phyloP scores from a whole-genome alignment of 2,888 invertebrate genomes.

The Oscheius sp. region DNA sequence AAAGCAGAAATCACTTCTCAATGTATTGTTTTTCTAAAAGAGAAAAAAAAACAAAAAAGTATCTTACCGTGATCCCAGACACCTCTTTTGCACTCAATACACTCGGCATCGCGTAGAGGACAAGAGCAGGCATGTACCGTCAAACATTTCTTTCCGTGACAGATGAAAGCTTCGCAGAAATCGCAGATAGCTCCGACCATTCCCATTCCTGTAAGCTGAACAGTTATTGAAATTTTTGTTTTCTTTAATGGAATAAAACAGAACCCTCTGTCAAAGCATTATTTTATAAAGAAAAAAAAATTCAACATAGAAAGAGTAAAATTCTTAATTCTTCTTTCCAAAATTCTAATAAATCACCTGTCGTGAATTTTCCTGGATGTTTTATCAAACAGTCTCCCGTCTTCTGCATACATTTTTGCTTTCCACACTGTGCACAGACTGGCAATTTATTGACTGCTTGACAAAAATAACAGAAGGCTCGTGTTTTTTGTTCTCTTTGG shows the following conservation, averaged over 20 bases:
- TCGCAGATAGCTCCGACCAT: constrained; percentile 29
- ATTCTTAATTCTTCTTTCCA: no score
- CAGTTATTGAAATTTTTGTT: no score
- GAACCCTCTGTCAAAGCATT: background rate
- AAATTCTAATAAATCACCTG: background rate
- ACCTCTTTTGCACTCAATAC: constrained; percentile 27
- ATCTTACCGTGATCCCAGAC: constrained; percentile 27
- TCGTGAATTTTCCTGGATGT: constrained; percentile 27
- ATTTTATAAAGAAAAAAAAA: background rate
- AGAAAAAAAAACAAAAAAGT: no score
- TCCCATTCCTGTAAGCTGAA: constrained; percentile 1
- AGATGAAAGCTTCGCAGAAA: constrained; percentile 26
- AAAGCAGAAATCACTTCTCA: no score
- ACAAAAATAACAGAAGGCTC: constrained; percentile 31
- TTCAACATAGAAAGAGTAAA: background rate
- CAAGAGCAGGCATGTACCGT: constrained; percentile 17
- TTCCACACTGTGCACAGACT: constrained; percentile 28
- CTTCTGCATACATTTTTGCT: constrained; percentile 29
- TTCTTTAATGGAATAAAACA: background rate
- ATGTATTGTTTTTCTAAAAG: no score
- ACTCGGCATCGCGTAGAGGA: constrained; percentile 23
- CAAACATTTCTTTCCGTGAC: constrained; percentile 27
- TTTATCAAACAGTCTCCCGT: constrained; percentile 28
- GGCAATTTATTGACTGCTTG: constrained; percentile 27
- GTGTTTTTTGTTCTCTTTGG: constrained; percentile 19